These are phyloP conservation scores for Micoletzkya japonica DNA, from an alignment of 2,888 invertebrate genomes.

Conservation along the genomic window DNA sequence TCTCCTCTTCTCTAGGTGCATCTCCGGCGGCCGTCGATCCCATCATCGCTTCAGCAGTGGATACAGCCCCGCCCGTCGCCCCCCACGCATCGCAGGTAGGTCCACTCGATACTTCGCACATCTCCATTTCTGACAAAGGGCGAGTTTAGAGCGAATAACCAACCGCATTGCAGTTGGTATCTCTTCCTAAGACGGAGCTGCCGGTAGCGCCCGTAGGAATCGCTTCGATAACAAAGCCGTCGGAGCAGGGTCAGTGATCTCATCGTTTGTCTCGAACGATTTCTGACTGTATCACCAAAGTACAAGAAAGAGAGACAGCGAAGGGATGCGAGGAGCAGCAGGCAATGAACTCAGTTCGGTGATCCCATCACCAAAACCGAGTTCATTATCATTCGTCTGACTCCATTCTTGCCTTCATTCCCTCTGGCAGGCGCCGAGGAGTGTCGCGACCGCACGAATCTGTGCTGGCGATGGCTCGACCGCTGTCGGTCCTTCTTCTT, in stretches of 20 bases:
- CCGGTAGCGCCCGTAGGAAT: background rate
- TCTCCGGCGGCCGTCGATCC: background rate
- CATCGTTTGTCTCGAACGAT: no score
- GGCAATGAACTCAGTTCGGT: background rate
- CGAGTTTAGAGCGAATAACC: no score
- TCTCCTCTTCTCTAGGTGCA: no score
- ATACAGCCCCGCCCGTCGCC: background rate
- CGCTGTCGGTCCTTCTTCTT: conserved; percentile 61
- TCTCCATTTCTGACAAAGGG: no score
- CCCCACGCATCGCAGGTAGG: background rate
- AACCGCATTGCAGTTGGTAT: no score
- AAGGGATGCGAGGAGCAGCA: no score
- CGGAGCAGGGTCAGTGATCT: background rate
- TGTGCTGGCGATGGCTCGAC: conserved; percentile 62
- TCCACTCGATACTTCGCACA: no score
- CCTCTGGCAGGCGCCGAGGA: conserved; percentile 28
- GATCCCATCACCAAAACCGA: background rate
- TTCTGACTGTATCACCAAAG: no score
- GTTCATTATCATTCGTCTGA: no score
- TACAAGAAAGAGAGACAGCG: no score
- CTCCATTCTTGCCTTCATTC: no score
- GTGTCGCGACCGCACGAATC: conserved; percentile 57
- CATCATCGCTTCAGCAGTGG: background rate
- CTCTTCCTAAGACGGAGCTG: background rate
- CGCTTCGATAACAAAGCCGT: conserved; percentile 12